Evolutionary conservation across 2,888 invertebrate genomes (phyloP), one percentile per base, ranked within the genome.

Genomic region (Cordilura impudica): DNA sequence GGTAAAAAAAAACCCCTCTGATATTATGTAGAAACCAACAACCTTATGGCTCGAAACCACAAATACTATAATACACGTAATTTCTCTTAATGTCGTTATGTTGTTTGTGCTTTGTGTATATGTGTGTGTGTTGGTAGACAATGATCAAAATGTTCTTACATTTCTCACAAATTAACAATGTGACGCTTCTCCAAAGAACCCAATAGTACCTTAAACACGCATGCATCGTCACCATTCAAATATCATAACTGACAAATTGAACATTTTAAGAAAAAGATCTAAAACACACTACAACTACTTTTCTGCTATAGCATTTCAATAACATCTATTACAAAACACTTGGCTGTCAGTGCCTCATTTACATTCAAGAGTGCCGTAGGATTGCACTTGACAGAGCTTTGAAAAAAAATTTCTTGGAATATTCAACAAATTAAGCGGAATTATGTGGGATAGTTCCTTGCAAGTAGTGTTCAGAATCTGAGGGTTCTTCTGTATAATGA

Each of bases 111-210:
- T 7, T 35, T 18, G 5, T 10, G 16, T 29, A 6, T 21, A 14
- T 31, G 66, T 66, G 60, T 45, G 43, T 43, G 54, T 67, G 58
- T 69, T n/a, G 10, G 72, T 60, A 73, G 72, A 75, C 76, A 75
- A 72, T 76, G 63, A 76, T 73, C 80, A 61, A 60, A 73, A 70
- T 69, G 10, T 47, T 58, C 31, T 51, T 19, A 23, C 63, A 75
- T 75, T 82, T 82, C 88, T 86, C 84, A 86, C 88, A 87, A 88
- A 88, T 87, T 88, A 88, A 84, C 88, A 87, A 83, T 82, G 87
- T 86, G 86, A 85, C 88, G 84, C 84, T 81, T 81, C 53, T 76
- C 77, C 77, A 71, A 72, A 70, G 67, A 54, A 56, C 58, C 60
- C 53, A 65, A 31, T 10, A 10, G 49, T 23, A 14, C 43, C 21